Evolutionary conservation across 2,888 invertebrate species (phyloP).

Genomic region (Thysanoteuthis rhombus): DNA sequence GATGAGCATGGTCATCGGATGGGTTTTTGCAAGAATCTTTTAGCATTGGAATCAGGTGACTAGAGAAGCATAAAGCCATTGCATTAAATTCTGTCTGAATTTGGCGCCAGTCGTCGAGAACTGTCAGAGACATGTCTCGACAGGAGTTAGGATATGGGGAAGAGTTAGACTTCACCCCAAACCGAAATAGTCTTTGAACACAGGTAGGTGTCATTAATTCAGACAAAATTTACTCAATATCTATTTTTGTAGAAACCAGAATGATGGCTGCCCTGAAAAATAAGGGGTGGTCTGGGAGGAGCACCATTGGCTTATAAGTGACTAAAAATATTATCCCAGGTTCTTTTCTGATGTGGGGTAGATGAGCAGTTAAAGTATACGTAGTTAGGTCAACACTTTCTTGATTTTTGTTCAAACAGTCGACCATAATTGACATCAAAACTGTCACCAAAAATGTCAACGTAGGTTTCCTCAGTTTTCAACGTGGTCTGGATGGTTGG

Average conservation of each 20-base stretch:
- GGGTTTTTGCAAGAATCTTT: neutral
- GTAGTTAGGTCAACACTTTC: neutral
- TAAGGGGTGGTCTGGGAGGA: neutral
- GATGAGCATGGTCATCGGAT: neutral
- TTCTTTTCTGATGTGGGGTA: neutral
- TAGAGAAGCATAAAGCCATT: slow-evolving; percentile 12
- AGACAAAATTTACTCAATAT: neutral
- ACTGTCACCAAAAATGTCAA: no score
- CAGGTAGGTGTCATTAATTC: neutral
- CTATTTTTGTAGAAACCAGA: neutral
- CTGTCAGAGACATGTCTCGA: neutral
- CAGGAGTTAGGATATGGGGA: neutral
- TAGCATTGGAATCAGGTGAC: neutral
- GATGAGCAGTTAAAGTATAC: neutral
- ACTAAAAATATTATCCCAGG: neutral
- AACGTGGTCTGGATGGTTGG: no score
- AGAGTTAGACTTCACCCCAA: neutral
- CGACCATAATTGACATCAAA: no score
- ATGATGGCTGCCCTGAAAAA: neutral
- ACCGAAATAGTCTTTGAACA: neutral
- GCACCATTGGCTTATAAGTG: neutral
- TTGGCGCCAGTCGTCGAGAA: neutral
- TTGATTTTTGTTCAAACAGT: neutral
- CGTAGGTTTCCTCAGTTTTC: no score
- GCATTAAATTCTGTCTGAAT: neutral